Evolutionary conservation across 2,888 invertebrate genomes (phyloP), one percentile per base, ranked within the genome.

Genomic region (Drosophila meridiana): DNA sequence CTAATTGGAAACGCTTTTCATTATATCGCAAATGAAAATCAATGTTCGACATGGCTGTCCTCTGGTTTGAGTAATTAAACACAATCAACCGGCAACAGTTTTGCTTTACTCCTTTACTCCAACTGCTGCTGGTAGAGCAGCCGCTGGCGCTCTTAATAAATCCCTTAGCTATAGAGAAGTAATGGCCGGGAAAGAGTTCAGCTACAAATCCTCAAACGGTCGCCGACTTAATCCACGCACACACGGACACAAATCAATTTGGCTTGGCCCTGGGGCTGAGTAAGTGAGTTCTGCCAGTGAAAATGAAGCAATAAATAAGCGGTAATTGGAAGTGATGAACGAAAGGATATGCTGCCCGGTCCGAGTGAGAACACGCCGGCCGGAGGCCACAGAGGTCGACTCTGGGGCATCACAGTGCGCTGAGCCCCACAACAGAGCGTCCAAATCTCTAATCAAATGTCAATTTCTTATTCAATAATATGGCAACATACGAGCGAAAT

Each of bases 291-390:
- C 61, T 53, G 47, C 48, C 53, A 76, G 48, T 63, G 73, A 74
- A 82, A 82, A 81, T 78, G 67, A 78, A 76, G 90, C 88, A 83
- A 87, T 88, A 88, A 90, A 88, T 90, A 88, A 80, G 64, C 76
- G 74, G 82, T 90, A 89, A 89, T 90, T 89, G 88, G 88, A 87
- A 83, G 80, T 89, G 90, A 87, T 90, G 87, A 80, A 75, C 74
- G 69, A 72, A 71, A 78, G 80, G 76, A 75, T 83, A 77, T 74
- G 80, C 62, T 64, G 68, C 57, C 57, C 40, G 43, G 42, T 26
- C n/a, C 52, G 20, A 36, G 40, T 50, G 38, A 53, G 55, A 58
- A 26, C 28, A 1, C 8, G 43, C 4, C 13, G 61, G 32, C 76
- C 69, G 56, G 59, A 57, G 58, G 70, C 53, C 56, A 58, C 63